Evolutionary conservation across 2,797 vertebrate species (phyloP), one percentile per base, ranked within the genome.

Genomic region (Fringilla coelebs): DNA sequence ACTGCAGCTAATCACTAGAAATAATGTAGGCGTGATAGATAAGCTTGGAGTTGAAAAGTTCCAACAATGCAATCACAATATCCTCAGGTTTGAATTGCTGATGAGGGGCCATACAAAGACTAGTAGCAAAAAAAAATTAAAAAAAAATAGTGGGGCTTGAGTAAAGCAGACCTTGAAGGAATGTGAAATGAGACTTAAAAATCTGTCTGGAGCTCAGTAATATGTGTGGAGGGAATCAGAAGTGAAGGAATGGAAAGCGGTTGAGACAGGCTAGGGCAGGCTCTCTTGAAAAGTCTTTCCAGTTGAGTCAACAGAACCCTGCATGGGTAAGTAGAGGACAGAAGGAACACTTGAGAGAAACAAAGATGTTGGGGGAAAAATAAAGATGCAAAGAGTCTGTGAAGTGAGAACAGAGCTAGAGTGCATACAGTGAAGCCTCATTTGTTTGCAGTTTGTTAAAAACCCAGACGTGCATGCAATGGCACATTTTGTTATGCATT

Each of bases 1-100:
- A 92, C 88, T 96, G 89, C 85, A 95, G 94, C 95, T 97, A 97
- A 97, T 97, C 86, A 93, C 81, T 88, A 70, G 89, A 97, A 96
- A 92, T 97, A 97, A 96, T 68, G 75, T 71, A 82, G 96, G 77
- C 4, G 4, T 96, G 95, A 95, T 95, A 97, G 96, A 96, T 97
- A 97, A 96, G 89, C 81, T 85, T 83, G 91, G 91, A 95, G 86
- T 58, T 93, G 90, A 90, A 95, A 97, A 94, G 93, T 96, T 96
- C 79, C 88, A 48, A 92, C 93, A 94, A 90, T 96, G 83, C 66
- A 94, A 82, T 96, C 96, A 49, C 93, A 84, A 40, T 94, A 90
- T 91, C 94, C 91, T 97, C 94, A 67, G 95, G 91, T 95, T 84
- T 95, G 94, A 97, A 89, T 97, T 95, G 94, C 96, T 92, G 93